These are phyloP conservation scores for Eulemur mongoz DNA, from an alignment of 2,797 vertebrate species.

Conservation along the genomic window DNA sequence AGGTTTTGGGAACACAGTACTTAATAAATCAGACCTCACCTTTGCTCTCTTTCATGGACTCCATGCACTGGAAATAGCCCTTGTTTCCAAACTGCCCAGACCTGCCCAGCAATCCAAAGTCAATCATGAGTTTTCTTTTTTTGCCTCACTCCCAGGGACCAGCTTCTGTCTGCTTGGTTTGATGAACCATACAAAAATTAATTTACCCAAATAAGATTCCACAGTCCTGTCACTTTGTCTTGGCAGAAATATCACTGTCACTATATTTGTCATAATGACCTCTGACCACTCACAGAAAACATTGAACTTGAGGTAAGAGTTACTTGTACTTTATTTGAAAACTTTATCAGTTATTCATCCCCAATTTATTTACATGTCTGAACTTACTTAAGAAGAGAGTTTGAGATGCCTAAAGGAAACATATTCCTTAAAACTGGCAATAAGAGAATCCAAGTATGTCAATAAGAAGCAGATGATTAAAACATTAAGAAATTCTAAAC, in stretches of 20 bases:
- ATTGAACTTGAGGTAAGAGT: background rate
- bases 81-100: background rate
- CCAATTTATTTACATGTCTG: background rate
- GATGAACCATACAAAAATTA: background rate
- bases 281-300: background rate
- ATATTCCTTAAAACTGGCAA: background rate
- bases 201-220: background rate
- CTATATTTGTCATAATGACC: background rate
- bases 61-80: background rate
- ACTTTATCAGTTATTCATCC: background rate
- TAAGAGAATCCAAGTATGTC: background rate
- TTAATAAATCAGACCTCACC: background rate
- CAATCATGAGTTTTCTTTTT: background rate
- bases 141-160: background rate
- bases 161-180: background rate
- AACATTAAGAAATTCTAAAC: background rate
- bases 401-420: background rate
- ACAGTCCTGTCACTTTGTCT: background rate
- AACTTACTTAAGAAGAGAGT: background rate
- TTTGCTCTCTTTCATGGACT: background rate
- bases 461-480: conserved; percentile 4
- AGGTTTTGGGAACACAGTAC: background rate
- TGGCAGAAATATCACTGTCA: background rate
- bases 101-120: background rate
- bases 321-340: background rate